These are phyloP conservation scores for Tragelaphus imberbis DNA, from an alignment of 2,113 vertebrate species.

Conservation along the genomic window DNA sequence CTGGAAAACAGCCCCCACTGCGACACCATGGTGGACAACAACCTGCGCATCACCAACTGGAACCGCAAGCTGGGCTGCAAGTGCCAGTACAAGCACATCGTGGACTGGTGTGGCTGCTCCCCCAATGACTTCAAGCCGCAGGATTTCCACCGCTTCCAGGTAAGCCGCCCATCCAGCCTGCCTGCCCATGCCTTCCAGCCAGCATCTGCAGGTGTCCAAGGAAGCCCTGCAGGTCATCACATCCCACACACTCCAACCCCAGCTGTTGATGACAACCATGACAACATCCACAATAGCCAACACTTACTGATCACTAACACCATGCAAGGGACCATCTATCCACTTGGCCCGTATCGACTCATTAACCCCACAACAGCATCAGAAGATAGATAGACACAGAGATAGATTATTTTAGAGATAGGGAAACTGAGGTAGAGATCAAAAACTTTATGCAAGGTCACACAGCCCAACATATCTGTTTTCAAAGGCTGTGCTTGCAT, in stretches of 20 bases:
- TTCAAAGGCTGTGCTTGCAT: not conserved
- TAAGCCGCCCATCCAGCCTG: constrained; percentile 45
- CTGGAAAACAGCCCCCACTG: constrained; percentile 96
- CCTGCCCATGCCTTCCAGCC: not conserved
- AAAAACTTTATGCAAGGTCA: not conserved
- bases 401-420: not conserved
- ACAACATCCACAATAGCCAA: fast-evolving
- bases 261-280: fast-evolving
- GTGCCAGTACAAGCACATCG: constrained; percentile 99
- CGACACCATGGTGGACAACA: constrained; percentile 94
- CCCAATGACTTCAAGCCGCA: constrained; percentile 97
- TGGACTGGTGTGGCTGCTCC: constrained; percentile 99
- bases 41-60: constrained; percentile 98
- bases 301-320: too few relatives aligned
- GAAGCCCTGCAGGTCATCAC: fast-evolving
- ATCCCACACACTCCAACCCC: fast-evolving
- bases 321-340: fast-evolving
- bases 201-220: fast-evolving
- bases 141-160: constrained; percentile 98
- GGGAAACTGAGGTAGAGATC: not conserved
- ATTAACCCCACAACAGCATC: not conserved
- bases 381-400: too few relatives aligned
- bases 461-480: not conserved
- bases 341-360: fast-evolving
- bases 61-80: constrained; percentile 98